Evolutionary conservation across 2,888 invertebrate genomes (phyloP), one percentile per base, ranked within the genome.

Genomic region (Pardosa pseudoannulata): DNA sequence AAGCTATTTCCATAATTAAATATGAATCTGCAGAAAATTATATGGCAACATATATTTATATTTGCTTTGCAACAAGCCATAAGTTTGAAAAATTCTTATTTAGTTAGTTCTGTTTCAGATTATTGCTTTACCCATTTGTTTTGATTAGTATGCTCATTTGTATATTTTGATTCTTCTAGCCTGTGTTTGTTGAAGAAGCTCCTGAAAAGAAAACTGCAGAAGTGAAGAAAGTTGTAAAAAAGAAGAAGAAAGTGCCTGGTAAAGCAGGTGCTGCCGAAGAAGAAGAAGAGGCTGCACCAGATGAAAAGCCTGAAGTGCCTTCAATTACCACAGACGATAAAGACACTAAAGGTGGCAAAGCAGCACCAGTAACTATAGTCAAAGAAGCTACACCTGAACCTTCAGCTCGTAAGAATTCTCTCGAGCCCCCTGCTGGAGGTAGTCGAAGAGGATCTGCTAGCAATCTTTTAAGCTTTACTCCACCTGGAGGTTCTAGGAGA

Each of bases 301-400:
- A 0, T n/a, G 76, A 79, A 7, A 71, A 39, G 13, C 71, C 65
- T 9, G 67, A 50, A 16, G 83, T 76, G 11, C 75, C 82, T 13
- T 71, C 79, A 41, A 79, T 82, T 27, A 39, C 29, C 11, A 28
- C 82, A 3, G 76, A 82, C 0, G 68, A 68, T 0, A 67, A 81
- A 9, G 27, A 32, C 1, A 28, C n/a, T 7, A 74, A 64, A 36
- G 56, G 62, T 32, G 67, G 65, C 3, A 50, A 39, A 0, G 13
- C 29, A n/a, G 29, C 50, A 2, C 36, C 67, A 16, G 71, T 78
- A 0, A 81, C 82, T 11, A 46, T 87, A 11, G 80, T 88, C 0
- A 88, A 87, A 31, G 88, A 88, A 39, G 79, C 88, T 6, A 88
- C 88, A 0, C 88, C 88, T 1, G 88, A 88, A 56, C 87, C 88